These are phyloP conservation scores for Hesperophylax magnus DNA, from an alignment of 1,140 invertebrate genomes.

Conservation along the genomic window DNA sequence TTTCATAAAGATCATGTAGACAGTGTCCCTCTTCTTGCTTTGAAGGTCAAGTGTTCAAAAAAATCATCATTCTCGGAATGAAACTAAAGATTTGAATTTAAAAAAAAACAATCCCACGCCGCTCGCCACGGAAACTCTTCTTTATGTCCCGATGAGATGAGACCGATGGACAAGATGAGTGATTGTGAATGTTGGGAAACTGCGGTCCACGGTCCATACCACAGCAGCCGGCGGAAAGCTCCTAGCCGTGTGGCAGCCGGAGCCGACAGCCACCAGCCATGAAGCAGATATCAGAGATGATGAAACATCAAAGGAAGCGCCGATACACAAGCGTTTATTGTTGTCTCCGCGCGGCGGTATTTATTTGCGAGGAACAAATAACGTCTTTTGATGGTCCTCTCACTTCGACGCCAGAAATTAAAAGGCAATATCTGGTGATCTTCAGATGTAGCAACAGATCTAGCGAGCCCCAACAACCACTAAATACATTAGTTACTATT, in stretches of 20 bases:
- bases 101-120: too few species aligned
- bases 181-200: conserved; percentile 3
- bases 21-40: too few species aligned
- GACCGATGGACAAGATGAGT: too few species aligned
- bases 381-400: conserved; percentile 32
- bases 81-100: too few species aligned
- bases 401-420: conserved; percentile 29
- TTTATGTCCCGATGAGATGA: too few species aligned
- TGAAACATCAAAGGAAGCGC: conserved; percentile 36
- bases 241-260: not conserved
- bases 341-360: conserved; percentile 40
- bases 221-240: not conserved
- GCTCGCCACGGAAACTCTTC: too few species aligned
- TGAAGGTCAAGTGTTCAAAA: too few species aligned
- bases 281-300: conserved; percentile 33
- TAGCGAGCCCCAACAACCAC: too few species aligned
- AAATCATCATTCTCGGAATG: too few species aligned
- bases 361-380: conserved; percentile 40
- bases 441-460: too few species aligned
- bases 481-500: too few species aligned
- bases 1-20: too few species aligned
- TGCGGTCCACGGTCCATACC: not conserved
- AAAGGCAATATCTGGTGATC: conserved; percentile 7
- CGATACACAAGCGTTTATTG: conserved; percentile 41
- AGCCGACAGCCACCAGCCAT: conserved; percentile 4